A percentile compares a stretch with the other conserved stretches of the same genome.
phyloP scores from a whole-genome alignment of 2,888 invertebrate genomes.

The Eupithecia subumbrata region DNA sequence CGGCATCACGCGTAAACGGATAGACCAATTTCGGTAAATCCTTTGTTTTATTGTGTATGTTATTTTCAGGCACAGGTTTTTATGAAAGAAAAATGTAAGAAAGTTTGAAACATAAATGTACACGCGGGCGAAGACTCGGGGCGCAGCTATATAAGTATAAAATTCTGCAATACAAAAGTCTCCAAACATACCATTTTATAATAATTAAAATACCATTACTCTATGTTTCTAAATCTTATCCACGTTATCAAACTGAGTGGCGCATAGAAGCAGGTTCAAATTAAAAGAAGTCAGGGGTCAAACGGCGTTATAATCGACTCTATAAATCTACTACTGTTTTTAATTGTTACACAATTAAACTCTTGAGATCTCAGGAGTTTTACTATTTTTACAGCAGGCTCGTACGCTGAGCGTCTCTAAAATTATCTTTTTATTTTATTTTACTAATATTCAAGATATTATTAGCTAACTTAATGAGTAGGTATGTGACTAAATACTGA shows the following conservation, averaged over 20 bases:
- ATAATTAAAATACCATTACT: neutral
- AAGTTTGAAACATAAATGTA: too few relatives aligned
- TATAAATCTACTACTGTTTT: slow-evolving; percentile 62
- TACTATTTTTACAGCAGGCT: too few relatives aligned
- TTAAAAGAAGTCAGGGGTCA: slow-evolving; percentile 42
- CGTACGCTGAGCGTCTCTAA: neutral
- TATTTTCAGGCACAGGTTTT: too few relatives aligned
- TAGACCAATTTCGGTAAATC: too few relatives aligned
- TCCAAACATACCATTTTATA: neutral
- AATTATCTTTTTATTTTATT: neutral
- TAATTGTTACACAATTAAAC: slow-evolving; percentile 8
- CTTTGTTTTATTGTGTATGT: too few relatives aligned
- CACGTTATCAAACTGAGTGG: slow-evolving; percentile 27
- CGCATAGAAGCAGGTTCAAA: slow-evolving; percentile 25
- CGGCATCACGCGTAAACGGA: too few relatives aligned
- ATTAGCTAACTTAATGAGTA: too few relatives aligned
- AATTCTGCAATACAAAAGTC: neutral
- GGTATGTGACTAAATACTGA: too few relatives aligned
- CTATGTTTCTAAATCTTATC: slow-evolving; percentile 18
- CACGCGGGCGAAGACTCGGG: too few relatives aligned
- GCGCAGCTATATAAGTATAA: too few relatives aligned
- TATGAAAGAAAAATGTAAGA: too few relatives aligned
- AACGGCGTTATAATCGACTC: slow-evolving; percentile 63
- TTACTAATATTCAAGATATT: too few relatives aligned
- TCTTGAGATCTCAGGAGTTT: neutral